Conservation (phyloP, 2,797 vertebrate genomes). For the Euthynnus affinis region DNA sequence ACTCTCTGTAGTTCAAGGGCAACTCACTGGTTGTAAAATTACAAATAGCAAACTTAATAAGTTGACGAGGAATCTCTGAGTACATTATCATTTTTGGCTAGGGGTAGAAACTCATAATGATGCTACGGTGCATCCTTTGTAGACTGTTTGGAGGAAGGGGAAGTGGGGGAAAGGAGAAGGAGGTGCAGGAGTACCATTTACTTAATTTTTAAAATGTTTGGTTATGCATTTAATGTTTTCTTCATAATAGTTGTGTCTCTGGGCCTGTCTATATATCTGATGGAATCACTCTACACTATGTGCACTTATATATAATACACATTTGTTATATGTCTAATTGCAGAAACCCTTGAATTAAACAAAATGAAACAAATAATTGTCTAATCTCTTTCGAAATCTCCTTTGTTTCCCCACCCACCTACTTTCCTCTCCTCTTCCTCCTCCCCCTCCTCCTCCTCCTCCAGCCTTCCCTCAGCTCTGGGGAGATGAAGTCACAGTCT, state of each 20-base stretch:
- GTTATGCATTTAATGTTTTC: background rate
- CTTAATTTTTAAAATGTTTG: background rate
- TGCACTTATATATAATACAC: background rate
- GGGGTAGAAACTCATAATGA: background rate
- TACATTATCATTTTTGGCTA: background rate
- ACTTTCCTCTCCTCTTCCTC: constrained; percentile 13
- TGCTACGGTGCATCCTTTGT: background rate
- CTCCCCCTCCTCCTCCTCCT: constrained; percentile 26
- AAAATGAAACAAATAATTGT: constrained; percentile 30
- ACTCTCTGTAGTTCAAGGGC: background rate
- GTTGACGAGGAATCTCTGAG: background rate
- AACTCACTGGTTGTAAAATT: background rate
- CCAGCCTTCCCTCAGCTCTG: constrained; percentile 50
- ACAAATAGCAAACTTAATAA: background rate
- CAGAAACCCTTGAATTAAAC: background rate
- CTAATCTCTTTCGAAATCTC: constrained; percentile 20
- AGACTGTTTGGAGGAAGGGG: background rate
- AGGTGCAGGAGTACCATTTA: background rate
- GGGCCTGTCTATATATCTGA: background rate
- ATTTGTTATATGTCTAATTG: background rate
- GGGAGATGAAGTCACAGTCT: constrained; percentile 83
- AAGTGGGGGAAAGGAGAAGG: background rate
- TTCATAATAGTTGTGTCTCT: background rate
- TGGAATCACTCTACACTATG: background rate
- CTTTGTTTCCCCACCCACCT: constrained; percentile 19